phyloP scores from a whole-genome alignment of 2,797 vertebrate species.

The Trichosurus vulpecula region DNA sequence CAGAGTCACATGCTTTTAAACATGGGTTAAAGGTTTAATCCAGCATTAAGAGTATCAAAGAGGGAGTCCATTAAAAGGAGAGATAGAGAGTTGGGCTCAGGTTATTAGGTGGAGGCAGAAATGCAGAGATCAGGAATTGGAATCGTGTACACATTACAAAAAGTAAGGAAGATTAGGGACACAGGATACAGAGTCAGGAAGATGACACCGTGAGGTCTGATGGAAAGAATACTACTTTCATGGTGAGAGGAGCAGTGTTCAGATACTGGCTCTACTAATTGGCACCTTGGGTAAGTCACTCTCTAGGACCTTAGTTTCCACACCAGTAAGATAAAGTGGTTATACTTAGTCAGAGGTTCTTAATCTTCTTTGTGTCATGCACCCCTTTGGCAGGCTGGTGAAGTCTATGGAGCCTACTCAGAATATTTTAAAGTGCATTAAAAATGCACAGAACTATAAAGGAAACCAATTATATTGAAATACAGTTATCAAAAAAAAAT shows the following conservation, averaged over 20 bases:
- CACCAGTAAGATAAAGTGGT: neutral
- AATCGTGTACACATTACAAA: constrained; percentile 5
- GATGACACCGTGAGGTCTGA: neutral
- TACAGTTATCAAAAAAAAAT: neutral
- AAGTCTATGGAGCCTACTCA: neutral
- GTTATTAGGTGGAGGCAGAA: neutral
- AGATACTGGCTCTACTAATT: neutral
- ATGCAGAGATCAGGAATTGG: constrained; percentile 40
- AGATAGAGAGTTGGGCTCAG: constrained; percentile 4
- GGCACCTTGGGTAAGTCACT: neutral
- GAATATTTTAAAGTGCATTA: neutral
- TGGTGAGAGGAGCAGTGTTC: neutral
- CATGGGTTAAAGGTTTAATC: neutral
- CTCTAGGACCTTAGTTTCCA: neutral
- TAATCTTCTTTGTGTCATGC: neutral
- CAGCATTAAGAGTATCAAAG: constrained; percentile 22
- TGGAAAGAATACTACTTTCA: neutral
- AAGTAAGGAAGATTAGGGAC: constrained; percentile 42
- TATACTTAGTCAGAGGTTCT: neutral
- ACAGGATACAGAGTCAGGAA: constrained; percentile 52
- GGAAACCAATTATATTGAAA: neutral
- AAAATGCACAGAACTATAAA: neutral
- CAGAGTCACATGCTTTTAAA: neutral
- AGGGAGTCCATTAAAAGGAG: constrained; percentile 2
- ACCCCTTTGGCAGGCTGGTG: neutral